phyloP scores from a whole-genome alignment of 2,113 vertebrate genomes.

The Ctenomys sociabilis region DNA sequence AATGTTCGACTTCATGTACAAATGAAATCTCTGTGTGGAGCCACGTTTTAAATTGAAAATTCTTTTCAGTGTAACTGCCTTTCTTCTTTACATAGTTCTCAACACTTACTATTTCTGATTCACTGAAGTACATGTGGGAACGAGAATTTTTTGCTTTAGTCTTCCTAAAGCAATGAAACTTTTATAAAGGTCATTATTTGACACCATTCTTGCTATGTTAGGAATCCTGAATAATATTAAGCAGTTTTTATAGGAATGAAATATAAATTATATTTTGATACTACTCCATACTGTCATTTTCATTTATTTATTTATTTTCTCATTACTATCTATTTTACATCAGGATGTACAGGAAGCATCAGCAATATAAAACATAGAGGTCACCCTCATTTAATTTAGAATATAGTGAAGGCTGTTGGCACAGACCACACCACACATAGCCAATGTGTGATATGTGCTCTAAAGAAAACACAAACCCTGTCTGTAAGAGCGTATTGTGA shows the following conservation, averaged over 20 bases:
- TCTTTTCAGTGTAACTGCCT: neutral
- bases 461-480: neutral
- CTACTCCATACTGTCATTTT: neutral
- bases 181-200: neutral
- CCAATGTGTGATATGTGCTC: neutral
- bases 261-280: neutral
- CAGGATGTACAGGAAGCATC: neutral
- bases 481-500: neutral
- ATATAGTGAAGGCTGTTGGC: neutral
- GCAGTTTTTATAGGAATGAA: neutral
- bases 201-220: neutral
- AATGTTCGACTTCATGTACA: neutral
- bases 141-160: neutral
- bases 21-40: neutral
- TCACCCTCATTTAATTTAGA: neutral
- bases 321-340: neutral
- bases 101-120: neutral
- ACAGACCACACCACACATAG: neutral
- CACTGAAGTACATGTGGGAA: neutral
- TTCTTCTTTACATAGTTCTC: neutral
- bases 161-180: neutral
- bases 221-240: neutral
- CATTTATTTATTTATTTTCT: neutral
- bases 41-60: neutral
- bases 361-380: no score